phyloP scores from a whole-genome alignment of 2,888 invertebrate genomes.

The Ochropacha duplaris region DNA sequence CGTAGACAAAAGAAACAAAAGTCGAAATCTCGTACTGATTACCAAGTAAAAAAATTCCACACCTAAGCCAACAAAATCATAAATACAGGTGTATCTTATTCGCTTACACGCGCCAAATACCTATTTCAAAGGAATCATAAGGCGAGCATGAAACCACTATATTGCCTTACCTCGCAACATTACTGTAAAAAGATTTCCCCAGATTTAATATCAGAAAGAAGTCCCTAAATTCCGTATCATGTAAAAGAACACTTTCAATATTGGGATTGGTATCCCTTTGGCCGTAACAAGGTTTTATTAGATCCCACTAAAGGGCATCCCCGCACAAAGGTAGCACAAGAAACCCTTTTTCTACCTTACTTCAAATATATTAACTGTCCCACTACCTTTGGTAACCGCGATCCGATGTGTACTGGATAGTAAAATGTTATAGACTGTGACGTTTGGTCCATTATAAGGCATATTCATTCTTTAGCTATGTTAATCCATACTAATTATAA shows the following conservation, averaged over 20 bases:
- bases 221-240: constrained; percentile 82
- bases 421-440: too few species aligned
- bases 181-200: constrained; percentile 69
- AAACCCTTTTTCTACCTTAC: constrained; percentile 82
- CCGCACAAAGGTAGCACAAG: constrained; percentile 81
- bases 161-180: constrained; percentile 52
- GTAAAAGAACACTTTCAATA: constrained; percentile 83
- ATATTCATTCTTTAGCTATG: too few species aligned
- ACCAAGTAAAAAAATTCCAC: too few species aligned
- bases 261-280: constrained; percentile 82
- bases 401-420: constrained; percentile 21
- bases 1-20: too few species aligned
- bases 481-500: too few species aligned
- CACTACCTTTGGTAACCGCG: constrained; percentile 59
- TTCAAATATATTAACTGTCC: constrained; percentile 83
- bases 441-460: too few species aligned
- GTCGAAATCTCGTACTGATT: too few species aligned
- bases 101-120: constrained; percentile 5
- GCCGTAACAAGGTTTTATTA: constrained; percentile 83
- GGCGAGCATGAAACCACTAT: constrained; percentile 29
- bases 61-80: too few species aligned
- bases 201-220: constrained; percentile 80
- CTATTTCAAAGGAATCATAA: constrained; percentile 7
- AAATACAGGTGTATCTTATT: not conserved
- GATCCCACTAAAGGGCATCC: constrained; percentile 82